Base-by-base conservation (phyloP, 2,888 invertebrate species). In the Sisyra terminalis region DNA sequence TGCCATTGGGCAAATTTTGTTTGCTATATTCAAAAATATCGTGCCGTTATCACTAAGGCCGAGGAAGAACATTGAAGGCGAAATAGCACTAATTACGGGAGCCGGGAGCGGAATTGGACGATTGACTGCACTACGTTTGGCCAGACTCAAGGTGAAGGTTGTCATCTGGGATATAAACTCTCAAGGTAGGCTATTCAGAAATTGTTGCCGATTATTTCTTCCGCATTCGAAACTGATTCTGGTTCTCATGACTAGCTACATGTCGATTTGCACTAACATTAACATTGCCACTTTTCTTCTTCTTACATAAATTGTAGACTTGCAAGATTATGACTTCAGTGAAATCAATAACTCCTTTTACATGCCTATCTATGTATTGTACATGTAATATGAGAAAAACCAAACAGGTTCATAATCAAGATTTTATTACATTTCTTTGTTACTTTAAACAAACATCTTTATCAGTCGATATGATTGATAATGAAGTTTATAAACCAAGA, bases 121-220 rank as follows among this genome's bases (percentile, higher is more conserved):
- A 48, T 69, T 87, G 41, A 63, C 88, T 44, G 78, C 86, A 2
- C 59, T 81, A 50, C 69, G 81, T 50, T 67, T 90, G 39, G 80
- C 84, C 14, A 70, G 79, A 54, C 70, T 83, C 44, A 84, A 85
- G 42, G 82, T 83, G 49, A 78, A 72, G 47, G 73, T 92, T 43
- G 77, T 93, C 31, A 67, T 90, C 43, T 92, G 92, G 92, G 93
- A 94, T 61, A 80, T 93, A 50, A 86, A 88, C 57, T 71, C 78
- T 57, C 67, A 74, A 63, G 86, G 86, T 86, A 52, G 3, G 36
- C 16, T 15, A n/a, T 29, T 29, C 11, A 13, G 2, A n/a, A 29
- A 6, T 3, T 29, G 2, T 29, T 10, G 13, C 10, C 7, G 3
- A 24, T 3, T 34, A 34, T 8, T 34, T n/a, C n/a, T 17, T 13